Evolutionary conservation across 1,140 invertebrate genomes (phyloP).

Genomic region (Oppia nitens): DNA sequence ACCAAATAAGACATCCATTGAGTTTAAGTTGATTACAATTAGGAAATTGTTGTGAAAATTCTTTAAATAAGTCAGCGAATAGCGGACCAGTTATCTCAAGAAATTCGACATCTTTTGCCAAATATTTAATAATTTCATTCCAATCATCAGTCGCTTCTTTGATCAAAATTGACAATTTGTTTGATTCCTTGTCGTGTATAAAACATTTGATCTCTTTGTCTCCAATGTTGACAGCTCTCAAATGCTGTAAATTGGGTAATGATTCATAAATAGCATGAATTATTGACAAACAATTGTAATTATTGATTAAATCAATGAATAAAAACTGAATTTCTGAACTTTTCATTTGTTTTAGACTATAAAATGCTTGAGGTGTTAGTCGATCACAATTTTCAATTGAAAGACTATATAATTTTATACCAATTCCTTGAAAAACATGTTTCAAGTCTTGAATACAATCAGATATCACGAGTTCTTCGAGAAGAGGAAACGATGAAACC

Average conservation of each 20-base stretch:
- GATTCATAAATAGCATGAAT: neutral
- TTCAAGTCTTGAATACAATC: neutral
- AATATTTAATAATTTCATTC: too few species aligned
- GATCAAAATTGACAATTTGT: too few species aligned
- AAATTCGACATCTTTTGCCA: too few species aligned
- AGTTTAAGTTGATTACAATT: too few species aligned
- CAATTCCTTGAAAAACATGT: neutral
- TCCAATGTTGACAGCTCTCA: neutral
- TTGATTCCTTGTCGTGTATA: neutral
- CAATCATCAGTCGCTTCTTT: too few species aligned
- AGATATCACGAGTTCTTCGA: neutral
- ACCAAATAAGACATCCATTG: too few species aligned
- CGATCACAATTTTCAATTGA: neutral
- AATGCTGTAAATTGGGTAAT: neutral
- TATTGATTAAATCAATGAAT: neutral
- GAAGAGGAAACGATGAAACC: neutral
- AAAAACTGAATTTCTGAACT: neutral
- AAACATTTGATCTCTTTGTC: neutral
- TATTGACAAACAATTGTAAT: neutral
- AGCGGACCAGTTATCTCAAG: too few species aligned
- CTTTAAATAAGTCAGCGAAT: too few species aligned
- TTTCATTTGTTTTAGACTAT: neutral
- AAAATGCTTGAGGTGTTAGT: neutral
- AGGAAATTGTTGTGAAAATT: too few species aligned
- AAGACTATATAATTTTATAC: neutral